Evolutionary conservation across 2,113 vertebrate species (phyloP).

Genomic region (Chionis minor): DNA sequence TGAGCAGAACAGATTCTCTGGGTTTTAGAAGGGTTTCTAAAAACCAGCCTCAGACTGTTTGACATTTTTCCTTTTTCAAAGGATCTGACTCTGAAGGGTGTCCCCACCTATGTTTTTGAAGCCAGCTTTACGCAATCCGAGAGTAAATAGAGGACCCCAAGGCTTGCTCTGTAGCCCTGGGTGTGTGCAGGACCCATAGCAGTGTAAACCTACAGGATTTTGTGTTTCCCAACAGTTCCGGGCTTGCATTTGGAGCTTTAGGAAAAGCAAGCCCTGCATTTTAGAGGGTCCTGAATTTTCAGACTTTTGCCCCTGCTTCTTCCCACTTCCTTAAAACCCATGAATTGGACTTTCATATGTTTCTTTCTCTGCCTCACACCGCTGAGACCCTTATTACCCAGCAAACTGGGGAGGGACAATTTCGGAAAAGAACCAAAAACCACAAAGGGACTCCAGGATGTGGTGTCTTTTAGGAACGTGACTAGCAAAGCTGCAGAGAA

Average conservation of each 20-base stretch:
- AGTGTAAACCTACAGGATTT: background rate
- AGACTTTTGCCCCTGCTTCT: background rate
- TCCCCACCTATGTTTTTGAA: background rate
- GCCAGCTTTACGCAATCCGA: background rate
- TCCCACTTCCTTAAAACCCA: background rate
- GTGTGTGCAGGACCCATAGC: background rate
- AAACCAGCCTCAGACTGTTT: background rate
- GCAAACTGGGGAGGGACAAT: background rate
- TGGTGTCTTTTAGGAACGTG: fast-evolving
- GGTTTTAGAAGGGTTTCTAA: background rate
- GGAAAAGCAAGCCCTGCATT: background rate
- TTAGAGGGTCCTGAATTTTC: background rate
- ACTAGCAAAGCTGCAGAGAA: background rate
- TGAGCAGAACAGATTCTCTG: background rate
- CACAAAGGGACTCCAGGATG: background rate
- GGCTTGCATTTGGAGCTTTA: background rate
- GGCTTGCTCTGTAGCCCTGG: background rate
- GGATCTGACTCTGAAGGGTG: background rate
- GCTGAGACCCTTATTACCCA: background rate
- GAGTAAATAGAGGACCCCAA: background rate
- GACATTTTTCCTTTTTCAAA: background rate
- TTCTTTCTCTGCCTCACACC: background rate
- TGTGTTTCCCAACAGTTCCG: background rate
- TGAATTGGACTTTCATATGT: background rate
- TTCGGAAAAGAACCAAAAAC: background rate